Base-by-base conservation (phyloP, 2,797 vertebrate species). In the Lepus oiostolus region DNA sequence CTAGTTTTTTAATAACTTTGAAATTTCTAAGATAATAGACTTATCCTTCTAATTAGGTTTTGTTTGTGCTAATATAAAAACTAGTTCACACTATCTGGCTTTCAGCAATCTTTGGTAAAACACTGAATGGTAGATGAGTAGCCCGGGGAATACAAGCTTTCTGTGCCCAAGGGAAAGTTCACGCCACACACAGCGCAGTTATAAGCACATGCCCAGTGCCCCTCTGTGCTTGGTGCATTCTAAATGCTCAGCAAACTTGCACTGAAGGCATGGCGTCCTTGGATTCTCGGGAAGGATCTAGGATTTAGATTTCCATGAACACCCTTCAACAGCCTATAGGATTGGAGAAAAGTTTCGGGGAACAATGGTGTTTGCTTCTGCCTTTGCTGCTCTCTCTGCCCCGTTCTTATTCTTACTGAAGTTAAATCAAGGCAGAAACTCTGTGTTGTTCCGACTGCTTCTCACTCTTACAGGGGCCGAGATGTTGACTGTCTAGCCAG, bases 31-130 rank as follows among this genome's bases (percentile, higher is more conserved):
- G 32, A 63, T 63, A 82, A 76, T 77, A 82, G 58, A n/a, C 77
- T 76, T 87, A 58, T 71, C 19, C 58, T 83, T 82, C 47, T 72
- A 86, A 58, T 54, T 62, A 58, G 47, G n/a, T 82, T 94, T 68
- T 50, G 14, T 42, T 85, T 60, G 5, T 21, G 35, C n/a, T n/a
- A 12, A 42, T 65, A 32, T 32, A 62, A 89, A 85, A 91, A 74
- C 42, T 52, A 72, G 9, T 67, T 90, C n/a, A 32, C 0, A 2
- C 24, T 71, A 24, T 62, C 62, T 16, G 38, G 5, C 10, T 81
- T 76, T 65, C 71, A 24, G 42, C 60, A 72, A 38, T 83, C 12
- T 79, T 74, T 95, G 50, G 65, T 30, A 13, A 54, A 10, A 71
- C 72, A 50, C 62, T 28, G 5, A 81, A 38, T n/a, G 67, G 19